Percentiles rank a stretch among this genome's conserved stretches.
phyloP scores from a whole-genome alignment of 2,888 invertebrate genomes.

The Andrena camellia region DNA sequence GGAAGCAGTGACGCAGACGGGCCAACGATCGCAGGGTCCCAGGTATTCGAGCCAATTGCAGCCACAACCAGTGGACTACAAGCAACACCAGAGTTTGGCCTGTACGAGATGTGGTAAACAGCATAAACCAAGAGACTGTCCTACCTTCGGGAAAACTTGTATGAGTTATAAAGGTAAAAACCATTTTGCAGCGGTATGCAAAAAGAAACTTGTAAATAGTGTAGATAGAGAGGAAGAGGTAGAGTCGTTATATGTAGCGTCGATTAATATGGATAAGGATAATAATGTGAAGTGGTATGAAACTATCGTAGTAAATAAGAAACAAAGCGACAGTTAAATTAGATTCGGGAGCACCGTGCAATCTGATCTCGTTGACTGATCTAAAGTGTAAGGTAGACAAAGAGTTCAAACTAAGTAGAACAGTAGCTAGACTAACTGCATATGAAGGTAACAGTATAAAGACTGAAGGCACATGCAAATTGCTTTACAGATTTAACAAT shows the following conservation, averaged over 20 bases:
- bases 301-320: neutral
- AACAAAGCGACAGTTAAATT: neutral
- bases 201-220: neutral
- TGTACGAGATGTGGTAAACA: neutral
- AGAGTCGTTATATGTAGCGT: neutral
- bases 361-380: neutral
- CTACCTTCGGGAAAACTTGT: neutral
- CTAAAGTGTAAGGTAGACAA: neutral
- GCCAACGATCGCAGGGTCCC: no score
- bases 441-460: neutral
- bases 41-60: no score
- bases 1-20: no score
- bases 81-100: no score
- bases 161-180: neutral
- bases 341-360: neutral
- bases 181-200: neutral
- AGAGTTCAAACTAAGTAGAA: neutral
- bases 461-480: neutral
- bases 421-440: neutral
- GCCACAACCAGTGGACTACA: no score
- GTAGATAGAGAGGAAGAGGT: neutral
- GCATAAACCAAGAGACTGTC: neutral
- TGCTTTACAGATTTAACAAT: slow-evolving; percentile 1
- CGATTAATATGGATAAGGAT: neutral
- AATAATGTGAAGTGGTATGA: neutral